Conservation (phyloP, 2,797 vertebrate genomes). For the Apodemus agrarius region DNA sequence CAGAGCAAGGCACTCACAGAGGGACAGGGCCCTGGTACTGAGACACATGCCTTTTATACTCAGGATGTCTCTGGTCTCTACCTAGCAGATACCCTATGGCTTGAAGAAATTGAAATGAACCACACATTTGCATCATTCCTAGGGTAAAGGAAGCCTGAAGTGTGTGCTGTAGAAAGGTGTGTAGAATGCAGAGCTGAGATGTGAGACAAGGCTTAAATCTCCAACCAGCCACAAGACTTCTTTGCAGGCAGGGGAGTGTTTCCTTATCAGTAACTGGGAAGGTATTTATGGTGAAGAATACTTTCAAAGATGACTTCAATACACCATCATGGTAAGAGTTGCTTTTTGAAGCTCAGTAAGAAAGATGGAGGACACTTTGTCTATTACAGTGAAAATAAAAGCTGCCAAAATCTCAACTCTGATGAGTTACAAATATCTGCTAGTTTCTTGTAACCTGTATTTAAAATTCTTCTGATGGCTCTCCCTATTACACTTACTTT, state of each 20-base stretch:
- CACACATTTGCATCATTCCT: not conserved
- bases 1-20: not conserved
- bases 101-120: not conserved
- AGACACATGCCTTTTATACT: not conserved
- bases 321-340: not conserved
- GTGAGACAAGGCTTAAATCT: not conserved
- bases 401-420: not conserved
- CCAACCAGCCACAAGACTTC: not conserved
- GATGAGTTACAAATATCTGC: not conserved
- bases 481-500: conserved; percentile 23
- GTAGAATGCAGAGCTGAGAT: not conserved
- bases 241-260: not conserved
- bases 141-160: not conserved
- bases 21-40: not conserved
- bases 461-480: not conserved
- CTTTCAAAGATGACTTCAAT: not conserved
- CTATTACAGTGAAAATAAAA: not conserved
- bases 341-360: not conserved
- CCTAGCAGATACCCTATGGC: too few relatives aligned
- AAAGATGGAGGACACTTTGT: not conserved
- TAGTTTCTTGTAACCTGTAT: not conserved
- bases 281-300: not conserved
- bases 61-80: not conserved
- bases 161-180: not conserved
- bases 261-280: not conserved